Base-by-base conservation (phyloP, 2,113 vertebrate species). In the Rhynchomys soricoides region DNA sequence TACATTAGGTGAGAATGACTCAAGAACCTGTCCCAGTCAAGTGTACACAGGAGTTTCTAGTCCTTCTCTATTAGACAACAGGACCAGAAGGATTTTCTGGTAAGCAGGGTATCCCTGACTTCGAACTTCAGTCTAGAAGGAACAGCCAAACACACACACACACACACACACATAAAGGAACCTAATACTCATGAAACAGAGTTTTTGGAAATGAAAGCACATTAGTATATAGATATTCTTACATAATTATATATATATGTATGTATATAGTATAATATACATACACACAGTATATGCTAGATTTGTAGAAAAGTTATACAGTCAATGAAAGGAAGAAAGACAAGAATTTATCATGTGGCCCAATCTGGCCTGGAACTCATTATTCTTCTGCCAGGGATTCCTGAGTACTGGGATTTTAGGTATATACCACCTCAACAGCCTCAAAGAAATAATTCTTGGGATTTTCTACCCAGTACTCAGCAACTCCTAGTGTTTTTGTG, bases 91-190 rank as follows among this genome's bases (percentile, higher is more conserved):
- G 29, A n/a, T 70, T 22, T 74, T 82, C 48, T 26, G 93, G 31
- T 45, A 11, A 22, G 16, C 15, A 16, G n/a, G 2, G 1, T 50
- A 50, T 43, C 22, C 57, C 10, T 8, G 7, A 21, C 74, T 50
- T 92, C 40, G 3, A 37, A 34, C 26, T 6, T 59, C 34, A 26
- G 31, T 55, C 57, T 43, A 22, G 4, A 0, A 1, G 0, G 21
- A 40, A n/a, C 4, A 4, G 16, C 3, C 73, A 50, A n/a, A n/a
- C n/a, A n/a, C n/a, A n/a, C n/a, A n/a, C n/a, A n/a, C n/a, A n/a
- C n/a, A n/a, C n/a, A n/a, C n/a, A 0, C 5, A 21, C 12, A 48
- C 31, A 7, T 2, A 6, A 1, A 34, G 7, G 8, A 74, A 37
- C 40, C 87, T 48, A n/a, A 86, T 66, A 6, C 52, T 59, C 29